These are phyloP conservation scores for Fulmarus glacialis DNA, from an alignment of 2,113 vertebrate species.

Conservation along the genomic window DNA sequence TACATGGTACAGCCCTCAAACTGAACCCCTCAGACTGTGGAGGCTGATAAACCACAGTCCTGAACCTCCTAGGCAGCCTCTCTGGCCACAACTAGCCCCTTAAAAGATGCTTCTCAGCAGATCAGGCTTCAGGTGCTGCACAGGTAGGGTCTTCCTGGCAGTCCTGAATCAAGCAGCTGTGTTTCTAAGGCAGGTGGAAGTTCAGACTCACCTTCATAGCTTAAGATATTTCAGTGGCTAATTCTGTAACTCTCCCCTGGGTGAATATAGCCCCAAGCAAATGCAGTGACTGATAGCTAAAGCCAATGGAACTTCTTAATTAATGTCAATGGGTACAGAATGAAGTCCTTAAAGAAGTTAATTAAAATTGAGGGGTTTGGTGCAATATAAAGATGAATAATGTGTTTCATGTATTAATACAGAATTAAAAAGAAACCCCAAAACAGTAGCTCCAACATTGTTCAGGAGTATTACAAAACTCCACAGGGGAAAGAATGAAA, in stretches of 20 bases:
- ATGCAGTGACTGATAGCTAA: not conserved
- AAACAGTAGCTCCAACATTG: not conserved
- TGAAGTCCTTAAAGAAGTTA: slow-evolving; percentile 27
- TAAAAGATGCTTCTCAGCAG: not conserved
- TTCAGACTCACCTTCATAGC: not conserved
- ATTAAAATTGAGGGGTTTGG: slow-evolving; percentile 15
- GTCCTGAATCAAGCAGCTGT: not conserved
- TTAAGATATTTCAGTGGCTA: not conserved
- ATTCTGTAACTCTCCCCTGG: not conserved
- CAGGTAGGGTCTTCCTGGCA: not conserved
- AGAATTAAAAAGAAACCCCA: not conserved
- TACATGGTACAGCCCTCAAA: rapidly evolving
- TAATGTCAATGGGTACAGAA: slow-evolving; percentile 18
- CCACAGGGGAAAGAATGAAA: not conserved
- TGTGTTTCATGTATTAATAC: not conserved
- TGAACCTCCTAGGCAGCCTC: not conserved
- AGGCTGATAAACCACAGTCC: rapidly evolving
- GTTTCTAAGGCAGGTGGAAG: not conserved
- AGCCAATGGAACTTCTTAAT: slow-evolving; percentile 10
- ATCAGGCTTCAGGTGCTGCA: not conserved
- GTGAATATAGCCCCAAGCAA: not conserved
- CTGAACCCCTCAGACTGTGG: rapidly evolving
- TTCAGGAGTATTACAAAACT: not conserved
- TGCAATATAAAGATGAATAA: not conserved
- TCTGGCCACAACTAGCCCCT: not conserved